A percentile compares a stretch with the other conserved stretches of the same genome.
These are phyloP conservation scores for Cyprinus carpio DNA, from an alignment of 2,113 vertebrate genomes.

Conservation along the genomic window DNA sequence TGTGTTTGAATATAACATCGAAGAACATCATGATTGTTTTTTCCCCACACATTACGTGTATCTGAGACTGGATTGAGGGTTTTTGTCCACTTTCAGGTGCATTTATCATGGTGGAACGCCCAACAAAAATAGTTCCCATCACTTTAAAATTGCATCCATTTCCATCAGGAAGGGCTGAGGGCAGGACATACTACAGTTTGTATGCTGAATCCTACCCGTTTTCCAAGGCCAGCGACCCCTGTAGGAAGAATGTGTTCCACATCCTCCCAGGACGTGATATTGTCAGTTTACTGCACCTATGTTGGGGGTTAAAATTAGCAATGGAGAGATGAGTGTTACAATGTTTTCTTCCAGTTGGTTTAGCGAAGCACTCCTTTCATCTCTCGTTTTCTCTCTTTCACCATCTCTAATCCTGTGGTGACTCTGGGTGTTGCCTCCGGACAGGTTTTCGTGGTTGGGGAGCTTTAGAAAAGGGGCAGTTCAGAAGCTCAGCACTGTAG, in stretches of 20 bases:
- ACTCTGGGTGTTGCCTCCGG: conserved; percentile 55
- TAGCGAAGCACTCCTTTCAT: conserved; percentile 40
- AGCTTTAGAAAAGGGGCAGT: conserved; percentile 54
- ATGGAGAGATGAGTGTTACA: conserved; percentile 35
- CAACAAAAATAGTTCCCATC: conserved; percentile 15
- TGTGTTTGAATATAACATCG: conserved; percentile 56
- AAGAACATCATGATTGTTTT: conserved; percentile 45
- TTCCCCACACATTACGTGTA: conserved; percentile 46
- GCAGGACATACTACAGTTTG: conserved; percentile 33
- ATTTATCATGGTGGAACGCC: conserved; percentile 8
- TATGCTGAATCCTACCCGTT: conserved; percentile 30
- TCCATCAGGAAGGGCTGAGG: not conserved
- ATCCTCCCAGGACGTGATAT: conserved; percentile 6
- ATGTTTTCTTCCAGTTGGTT: conserved; percentile 38
- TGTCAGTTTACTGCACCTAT: conserved; percentile 22
- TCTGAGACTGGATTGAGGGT: conserved; percentile 5
- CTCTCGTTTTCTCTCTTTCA: conserved; percentile 53
- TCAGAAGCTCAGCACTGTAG: conserved; percentile 80
- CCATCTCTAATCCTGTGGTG: conserved; percentile 49
- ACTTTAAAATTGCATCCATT: conserved; percentile 35
- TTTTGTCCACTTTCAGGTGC: conserved; percentile 34
- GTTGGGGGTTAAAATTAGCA: conserved; percentile 29
- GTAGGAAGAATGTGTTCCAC: conserved; percentile 31
- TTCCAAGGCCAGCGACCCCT: not conserved
- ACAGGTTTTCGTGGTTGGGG: conserved; percentile 50